Percentiles rank a stretch among this genome's conserved stretches.
Conservation (phyloP, 2,888 invertebrate species). For the Calliphora vomitoria region DNA sequence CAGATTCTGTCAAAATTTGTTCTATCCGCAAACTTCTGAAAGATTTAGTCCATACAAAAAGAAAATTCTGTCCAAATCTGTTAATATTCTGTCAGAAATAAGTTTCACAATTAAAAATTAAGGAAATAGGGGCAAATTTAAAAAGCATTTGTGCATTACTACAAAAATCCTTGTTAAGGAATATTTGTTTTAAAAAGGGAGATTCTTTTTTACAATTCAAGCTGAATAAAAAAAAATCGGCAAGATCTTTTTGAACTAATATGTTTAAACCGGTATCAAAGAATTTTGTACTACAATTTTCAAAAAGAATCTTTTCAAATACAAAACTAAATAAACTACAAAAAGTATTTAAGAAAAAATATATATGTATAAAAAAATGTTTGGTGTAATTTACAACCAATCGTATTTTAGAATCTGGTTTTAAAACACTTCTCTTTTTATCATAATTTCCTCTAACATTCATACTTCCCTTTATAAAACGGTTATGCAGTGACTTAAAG, state of each 20-base stretch:
- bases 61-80: no score
- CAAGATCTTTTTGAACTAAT: conserved; percentile 1
- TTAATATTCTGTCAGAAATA: no score
- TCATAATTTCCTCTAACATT: neutral
- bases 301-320: neutral
- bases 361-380: neutral
- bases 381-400: conserved; percentile 60
- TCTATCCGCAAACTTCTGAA: no score
- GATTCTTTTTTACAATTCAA: neutral
- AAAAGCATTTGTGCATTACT: neutral
- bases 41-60: no score
- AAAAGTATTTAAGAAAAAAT: neutral
- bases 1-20: no score
- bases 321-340: conserved; percentile 27
- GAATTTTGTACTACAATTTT: conserved; percentile 35
- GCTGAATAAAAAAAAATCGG: neutral
- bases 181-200: neutral
- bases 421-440: neutral
- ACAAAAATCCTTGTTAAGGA: neutral
- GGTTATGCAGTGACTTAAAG: conserved; percentile 76
- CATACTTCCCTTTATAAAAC: neutral
- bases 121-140: neutral
- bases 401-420: conserved; percentile 47
- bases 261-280: neutral
- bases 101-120: neutral